Base-by-base conservation (phyloP, 2,113 vertebrate species). In the Burhinus bistriatus region DNA sequence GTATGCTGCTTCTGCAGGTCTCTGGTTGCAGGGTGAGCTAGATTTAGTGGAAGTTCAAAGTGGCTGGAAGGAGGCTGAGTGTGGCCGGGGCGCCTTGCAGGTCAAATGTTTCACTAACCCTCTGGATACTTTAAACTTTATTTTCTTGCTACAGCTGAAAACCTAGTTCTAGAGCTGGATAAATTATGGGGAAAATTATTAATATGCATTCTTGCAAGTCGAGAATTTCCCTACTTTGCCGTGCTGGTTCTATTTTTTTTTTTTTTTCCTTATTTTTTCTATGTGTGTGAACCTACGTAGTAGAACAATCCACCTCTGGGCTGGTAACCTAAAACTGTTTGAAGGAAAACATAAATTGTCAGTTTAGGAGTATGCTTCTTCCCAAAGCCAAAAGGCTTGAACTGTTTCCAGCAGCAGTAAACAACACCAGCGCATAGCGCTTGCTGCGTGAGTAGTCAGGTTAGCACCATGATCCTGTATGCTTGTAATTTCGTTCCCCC, bases 21-120 rank as follows among this genome's bases (percentile, higher is more conserved):
- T 54, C 30, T 59, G 64, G 25, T 47, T 66, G 44, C 34, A 23
- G 44, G 40, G 23, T 29, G 11, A 59, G n/a, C 47, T 57, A 30
- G 58, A 61, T 54, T 44, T 66, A 40, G 26, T 42, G 40, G 40
- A 87, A 86, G 9, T 27, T 22, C 12, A 23, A 23, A 32, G 17
- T 58, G 38, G 18, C 26, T 66, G 30, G 32, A 45, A 70, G 51
- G 34, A 52, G 29, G 20, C 15, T 6, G 42, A 45, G 2, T 17
- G 10, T 32, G 45, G 9, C 38, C 64, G 36, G 16, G 23, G 5
- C 3, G 3, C 20, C 10, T 38, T 19, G 9, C 0, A 0, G 16
- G 30, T 44, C 9, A 30, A 58, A 36, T 34, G 12, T 76, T 81
- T 65, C 18, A 9, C n/a, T 54, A 47, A 76, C n/a, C 22, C 22